Conservation (phyloP, 2,797 vertebrate species). For the Valencia hispanica region DNA sequence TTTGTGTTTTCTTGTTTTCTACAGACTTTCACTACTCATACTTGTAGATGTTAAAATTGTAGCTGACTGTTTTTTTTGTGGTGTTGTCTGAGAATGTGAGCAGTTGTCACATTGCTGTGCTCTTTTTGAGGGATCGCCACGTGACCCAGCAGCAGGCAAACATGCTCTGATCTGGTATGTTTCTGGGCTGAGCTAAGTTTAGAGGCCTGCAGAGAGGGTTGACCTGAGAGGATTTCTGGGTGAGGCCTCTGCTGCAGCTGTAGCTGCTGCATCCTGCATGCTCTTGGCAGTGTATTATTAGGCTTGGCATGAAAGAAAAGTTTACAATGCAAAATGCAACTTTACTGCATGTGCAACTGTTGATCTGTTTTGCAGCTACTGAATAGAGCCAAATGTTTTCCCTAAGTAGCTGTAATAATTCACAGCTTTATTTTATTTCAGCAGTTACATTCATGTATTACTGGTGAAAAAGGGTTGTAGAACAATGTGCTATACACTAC, state of each 20-base stretch:
- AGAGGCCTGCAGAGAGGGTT: conserved; percentile 68
- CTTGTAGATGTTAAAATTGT: conserved; percentile 52
- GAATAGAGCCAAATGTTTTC: conserved; percentile 18
- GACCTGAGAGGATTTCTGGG: conserved; percentile 68
- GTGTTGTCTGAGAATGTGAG: conserved; percentile 58
- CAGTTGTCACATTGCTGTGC: conserved; percentile 72
- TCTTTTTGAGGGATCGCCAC: conserved; percentile 65
- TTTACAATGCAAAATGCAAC: conserved; percentile 50
- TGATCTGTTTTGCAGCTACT: conserved; percentile 13
- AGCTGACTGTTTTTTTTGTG: conserved; percentile 33
- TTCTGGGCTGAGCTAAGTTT: conserved; percentile 78
- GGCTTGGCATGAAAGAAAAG: conserved; percentile 46
- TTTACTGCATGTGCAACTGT: conserved; percentile 28
- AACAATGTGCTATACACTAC: neutral
- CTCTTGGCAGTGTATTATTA: conserved; percentile 68
- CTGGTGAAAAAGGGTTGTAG: neutral
- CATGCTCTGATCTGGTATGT: conserved; percentile 61
- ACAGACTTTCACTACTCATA: conserved; percentile 31
- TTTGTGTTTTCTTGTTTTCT: conserved; percentile 18
- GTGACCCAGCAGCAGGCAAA: conserved; percentile 57
- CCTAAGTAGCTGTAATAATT: neutral
- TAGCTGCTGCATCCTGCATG: conserved; percentile 27
- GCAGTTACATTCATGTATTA: neutral
- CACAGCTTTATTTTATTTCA: conserved; percentile 4
- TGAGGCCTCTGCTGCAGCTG: conserved; percentile 48